phyloP scores from a whole-genome alignment of 2,888 invertebrate genomes.

The Ceramica pisi region DNA sequence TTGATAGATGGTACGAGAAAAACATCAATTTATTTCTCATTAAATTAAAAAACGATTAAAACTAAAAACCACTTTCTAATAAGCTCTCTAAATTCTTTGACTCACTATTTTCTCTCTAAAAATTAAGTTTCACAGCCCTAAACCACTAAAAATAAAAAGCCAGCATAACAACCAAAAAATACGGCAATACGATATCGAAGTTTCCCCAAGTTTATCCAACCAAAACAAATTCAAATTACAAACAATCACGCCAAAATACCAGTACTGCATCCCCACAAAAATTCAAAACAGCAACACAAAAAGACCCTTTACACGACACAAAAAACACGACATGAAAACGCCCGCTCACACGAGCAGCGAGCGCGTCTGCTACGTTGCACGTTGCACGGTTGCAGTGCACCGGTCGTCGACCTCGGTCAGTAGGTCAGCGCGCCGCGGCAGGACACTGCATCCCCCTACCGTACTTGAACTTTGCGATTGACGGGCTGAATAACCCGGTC shows the following conservation, averaged over 20 bases:
- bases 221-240: conserved; percentile 1
- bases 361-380: conserved; percentile 51
- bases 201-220: neutral
- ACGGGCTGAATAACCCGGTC: conserved; percentile 52
- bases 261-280: neutral
- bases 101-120: neutral
- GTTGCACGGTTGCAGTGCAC: conserved; percentile 73
- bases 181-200: neutral
- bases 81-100: neutral
- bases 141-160: neutral
- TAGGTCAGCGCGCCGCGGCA: conserved; percentile 82
- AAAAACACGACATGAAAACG: conserved; percentile 42
- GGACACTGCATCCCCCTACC: conserved; percentile 71
- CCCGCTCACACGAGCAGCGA: conserved; percentile 36
- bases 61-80: too few relatives aligned
- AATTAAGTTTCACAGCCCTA: neutral
- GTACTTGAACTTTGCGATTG: conserved; percentile 84
- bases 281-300: conserved; percentile 32
- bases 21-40: too few relatives aligned
- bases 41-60: too few relatives aligned
- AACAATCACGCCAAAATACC: conserved; percentile 10
- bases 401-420: conserved; percentile 87
- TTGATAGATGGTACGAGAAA: too few relatives aligned
- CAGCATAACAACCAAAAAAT: neutral
- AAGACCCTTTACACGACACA: conserved; percentile 33